These are phyloP conservation scores for Aspidoscelis tigris DNA, from an alignment of 2,113 vertebrate genomes.

Conservation along the genomic window DNA sequence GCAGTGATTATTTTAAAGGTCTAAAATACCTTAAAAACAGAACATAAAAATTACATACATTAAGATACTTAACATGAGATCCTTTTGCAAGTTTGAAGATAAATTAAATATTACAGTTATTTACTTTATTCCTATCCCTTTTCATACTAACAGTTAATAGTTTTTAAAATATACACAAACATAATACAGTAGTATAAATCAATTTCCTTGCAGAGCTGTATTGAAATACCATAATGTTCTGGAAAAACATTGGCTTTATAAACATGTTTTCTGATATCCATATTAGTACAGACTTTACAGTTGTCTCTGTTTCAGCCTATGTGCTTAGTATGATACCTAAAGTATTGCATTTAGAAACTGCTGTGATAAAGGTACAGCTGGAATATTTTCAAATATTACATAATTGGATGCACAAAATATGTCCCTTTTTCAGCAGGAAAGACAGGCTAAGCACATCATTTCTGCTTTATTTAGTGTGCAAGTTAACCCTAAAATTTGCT, in stretches of 20 bases:
- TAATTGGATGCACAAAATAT: not conserved
- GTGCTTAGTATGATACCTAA: conserved; percentile 1
- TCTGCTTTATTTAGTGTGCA: not conserved
- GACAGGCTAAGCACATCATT: not conserved
- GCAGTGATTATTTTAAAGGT: conserved; percentile 24
- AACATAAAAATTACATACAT: conserved; percentile 41
- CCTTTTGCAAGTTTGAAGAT: conserved; percentile 35
- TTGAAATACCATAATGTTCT: conserved; percentile 43
- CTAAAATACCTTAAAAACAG: conserved; percentile 36
- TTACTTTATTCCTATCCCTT: conserved; percentile 16
- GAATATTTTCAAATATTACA: not conserved
- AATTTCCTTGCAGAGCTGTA: conserved; percentile 34
- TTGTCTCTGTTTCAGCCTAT: conserved; percentile 14
- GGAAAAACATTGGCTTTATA: conserved; percentile 39
- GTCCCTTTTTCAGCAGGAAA: not conserved
- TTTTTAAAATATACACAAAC: conserved; percentile 33
- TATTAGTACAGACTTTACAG: conserved; percentile 3
- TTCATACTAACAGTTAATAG: conserved; percentile 31
- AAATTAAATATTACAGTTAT: conserved; percentile 42
- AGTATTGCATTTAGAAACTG: conserved; percentile 34
- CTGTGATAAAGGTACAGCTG: conserved; percentile 23
- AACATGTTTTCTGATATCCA: not conserved
- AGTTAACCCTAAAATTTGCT: not conserved
- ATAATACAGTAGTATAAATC: conserved; percentile 43
- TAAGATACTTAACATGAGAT: conserved; percentile 40